Evolutionary conservation across 2,797 vertebrate species (phyloP).

Genomic region (Syngnathus acus): DNA sequence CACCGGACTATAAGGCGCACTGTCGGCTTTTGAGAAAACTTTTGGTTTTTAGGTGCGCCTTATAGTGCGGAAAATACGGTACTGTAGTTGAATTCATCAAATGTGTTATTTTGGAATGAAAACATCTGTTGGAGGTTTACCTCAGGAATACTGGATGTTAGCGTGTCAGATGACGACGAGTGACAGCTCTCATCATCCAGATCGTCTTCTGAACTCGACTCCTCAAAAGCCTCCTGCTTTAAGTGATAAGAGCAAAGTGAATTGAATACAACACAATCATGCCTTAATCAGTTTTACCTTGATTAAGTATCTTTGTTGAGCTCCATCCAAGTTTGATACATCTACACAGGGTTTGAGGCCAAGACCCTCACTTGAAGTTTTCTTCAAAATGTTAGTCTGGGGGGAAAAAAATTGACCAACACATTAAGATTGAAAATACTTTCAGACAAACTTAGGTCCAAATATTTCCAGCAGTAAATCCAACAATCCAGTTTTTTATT

Average conservation of each 20-base stretch:
- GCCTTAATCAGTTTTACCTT: neutral
- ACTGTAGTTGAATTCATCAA: neutral
- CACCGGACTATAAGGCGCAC: no score
- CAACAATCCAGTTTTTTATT: neutral
- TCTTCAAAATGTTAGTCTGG: neutral
- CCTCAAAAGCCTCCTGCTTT: slow-evolving; percentile 56
- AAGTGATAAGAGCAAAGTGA: slow-evolving; percentile 17
- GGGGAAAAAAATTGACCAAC: neutral
- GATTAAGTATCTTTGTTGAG: neutral
- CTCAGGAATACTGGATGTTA: slow-evolving; percentile 72
- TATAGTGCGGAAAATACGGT: no score
- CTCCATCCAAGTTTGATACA: neutral
- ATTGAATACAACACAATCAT: neutral
- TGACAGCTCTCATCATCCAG: slow-evolving; percentile 47
- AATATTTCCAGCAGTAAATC: neutral
- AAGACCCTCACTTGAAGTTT: neutral
- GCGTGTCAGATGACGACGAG: slow-evolving; percentile 83
- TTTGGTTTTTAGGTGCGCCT: no score
- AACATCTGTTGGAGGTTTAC: slow-evolving; percentile 45
- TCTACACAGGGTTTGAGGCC: neutral
- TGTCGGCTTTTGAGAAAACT: no score
- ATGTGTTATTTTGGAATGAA: neutral
- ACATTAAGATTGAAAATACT: neutral
- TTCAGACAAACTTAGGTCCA: no score
- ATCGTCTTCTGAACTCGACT: slow-evolving; percentile 52